These are phyloP conservation scores for Halichoeres trimaculatus DNA, from an alignment of 2,113 vertebrate genomes.

Conservation along the genomic window DNA sequence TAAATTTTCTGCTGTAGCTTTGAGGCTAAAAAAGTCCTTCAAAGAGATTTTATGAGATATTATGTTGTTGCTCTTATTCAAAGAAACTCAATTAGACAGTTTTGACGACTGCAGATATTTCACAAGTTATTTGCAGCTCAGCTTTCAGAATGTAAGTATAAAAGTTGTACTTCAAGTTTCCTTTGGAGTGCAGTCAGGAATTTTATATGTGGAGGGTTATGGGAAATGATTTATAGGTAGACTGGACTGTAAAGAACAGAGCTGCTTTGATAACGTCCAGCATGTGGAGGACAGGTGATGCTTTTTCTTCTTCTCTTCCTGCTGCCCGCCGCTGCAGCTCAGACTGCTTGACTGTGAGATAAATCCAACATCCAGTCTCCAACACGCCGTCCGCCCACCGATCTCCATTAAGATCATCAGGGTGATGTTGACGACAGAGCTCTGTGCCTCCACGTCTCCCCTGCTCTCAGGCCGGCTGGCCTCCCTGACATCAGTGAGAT, in stretches of 20 bases:
- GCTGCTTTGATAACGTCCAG: neutral
- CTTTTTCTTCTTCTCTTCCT: neutral
- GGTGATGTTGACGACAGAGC: slow-evolving; percentile 7
- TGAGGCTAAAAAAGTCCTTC: too few species aligned
- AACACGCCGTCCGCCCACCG: slow-evolving; percentile 15
- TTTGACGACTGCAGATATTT: too few species aligned
- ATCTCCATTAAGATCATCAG: slow-evolving; percentile 11
- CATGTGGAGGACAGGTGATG: slow-evolving; percentile 15
- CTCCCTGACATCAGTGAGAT: slow-evolving; percentile 23
- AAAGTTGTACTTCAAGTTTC: too few species aligned
- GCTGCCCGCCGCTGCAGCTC: neutral
- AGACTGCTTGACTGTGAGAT: neutral
- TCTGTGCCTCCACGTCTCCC: slow-evolving; percentile 1
- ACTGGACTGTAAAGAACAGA: neutral
- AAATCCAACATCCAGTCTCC: neutral
- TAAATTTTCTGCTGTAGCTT: too few species aligned
- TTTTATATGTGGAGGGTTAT: neutral
- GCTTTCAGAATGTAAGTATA: too few species aligned
- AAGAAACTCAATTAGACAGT: too few species aligned
- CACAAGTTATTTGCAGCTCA: too few species aligned
- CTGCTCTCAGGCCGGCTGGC: slow-evolving; percentile 6
- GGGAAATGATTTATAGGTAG: neutral
- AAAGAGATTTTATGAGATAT: too few species aligned
- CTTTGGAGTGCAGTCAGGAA: too few species aligned
- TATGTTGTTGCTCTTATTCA: too few species aligned